Conservation (phyloP, 2,888 invertebrate genomes). For the Mycalesis mineus region DNA sequence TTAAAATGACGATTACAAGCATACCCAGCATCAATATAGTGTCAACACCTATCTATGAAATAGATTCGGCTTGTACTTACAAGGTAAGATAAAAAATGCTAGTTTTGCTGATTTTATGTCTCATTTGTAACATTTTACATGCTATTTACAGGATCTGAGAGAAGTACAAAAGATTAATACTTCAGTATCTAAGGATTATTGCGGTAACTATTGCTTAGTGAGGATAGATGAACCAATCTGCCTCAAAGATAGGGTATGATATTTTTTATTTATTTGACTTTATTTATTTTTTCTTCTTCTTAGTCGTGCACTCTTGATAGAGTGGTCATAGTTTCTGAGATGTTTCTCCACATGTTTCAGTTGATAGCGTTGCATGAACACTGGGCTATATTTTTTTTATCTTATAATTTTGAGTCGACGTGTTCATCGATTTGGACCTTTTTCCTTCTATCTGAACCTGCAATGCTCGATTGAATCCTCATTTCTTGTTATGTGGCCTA, state of each 20-base stretch:
- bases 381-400: too few relatives aligned
- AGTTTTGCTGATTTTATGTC: neutral
- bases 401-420: too few relatives aligned
- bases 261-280: neutral
- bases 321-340: too few relatives aligned
- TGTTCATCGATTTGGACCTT: too few relatives aligned
- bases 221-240: slow-evolving; percentile 45
- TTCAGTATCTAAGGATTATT: slow-evolving; percentile 19
- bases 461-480: too few relatives aligned
- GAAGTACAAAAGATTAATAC: slow-evolving; percentile 34
- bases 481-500: too few relatives aligned
- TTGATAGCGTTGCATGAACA: too few relatives aligned
- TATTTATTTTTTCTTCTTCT: too few relatives aligned
- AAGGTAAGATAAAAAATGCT: slow-evolving; percentile 33
- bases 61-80: slow-evolving; percentile 37
- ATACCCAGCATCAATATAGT: slow-evolving; percentile 41
- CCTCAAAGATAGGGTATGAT: slow-evolving; percentile 37
- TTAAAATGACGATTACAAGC: slow-evolving; percentile 37
- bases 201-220: slow-evolving; percentile 33
- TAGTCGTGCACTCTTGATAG: too few relatives aligned
- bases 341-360: too few relatives aligned
- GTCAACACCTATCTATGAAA: slow-evolving; percentile 38
- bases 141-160: slow-evolving; percentile 39
- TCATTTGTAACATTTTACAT: too few relatives aligned
- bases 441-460: too few relatives aligned